phyloP scores from a whole-genome alignment of 2,113 vertebrate species.

The Zeus faber region DNA sequence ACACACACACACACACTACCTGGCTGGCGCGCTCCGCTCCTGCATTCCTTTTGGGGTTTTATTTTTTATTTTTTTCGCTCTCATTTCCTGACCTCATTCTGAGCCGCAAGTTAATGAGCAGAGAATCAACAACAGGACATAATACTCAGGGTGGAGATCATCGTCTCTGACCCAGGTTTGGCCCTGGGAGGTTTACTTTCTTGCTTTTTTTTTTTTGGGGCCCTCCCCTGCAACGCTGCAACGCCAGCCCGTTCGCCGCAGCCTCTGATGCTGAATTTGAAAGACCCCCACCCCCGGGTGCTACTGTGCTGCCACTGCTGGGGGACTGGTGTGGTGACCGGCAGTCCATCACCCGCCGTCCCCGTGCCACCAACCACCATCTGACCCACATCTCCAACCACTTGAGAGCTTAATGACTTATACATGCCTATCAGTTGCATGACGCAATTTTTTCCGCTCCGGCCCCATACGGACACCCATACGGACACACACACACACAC shows the following conservation, averaged over 20 bases:
- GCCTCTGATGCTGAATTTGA: too few species aligned
- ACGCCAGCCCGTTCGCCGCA: too few species aligned
- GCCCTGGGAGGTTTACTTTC: conserved; percentile 3
- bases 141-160: conserved; percentile 29
- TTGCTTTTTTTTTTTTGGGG: too few species aligned
- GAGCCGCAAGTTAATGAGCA: conserved; percentile 60
- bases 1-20: conserved; percentile 53
- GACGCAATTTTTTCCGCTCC: conserved; percentile 50
- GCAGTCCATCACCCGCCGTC: too few species aligned
- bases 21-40: conserved; percentile 45
- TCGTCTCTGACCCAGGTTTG: conserved; percentile 27
- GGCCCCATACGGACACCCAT: conserved; percentile 20
- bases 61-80: conserved; percentile 57
- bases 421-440: conserved; percentile 44
- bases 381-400: conserved; percentile 48
- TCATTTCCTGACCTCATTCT: conserved; percentile 65
- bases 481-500: conserved; percentile 4
- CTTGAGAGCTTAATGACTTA: conserved; percentile 45
- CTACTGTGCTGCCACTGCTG: too few species aligned
- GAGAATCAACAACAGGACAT: conserved; percentile 49
- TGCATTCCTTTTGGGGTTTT: conserved; percentile 60
- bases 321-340: too few species aligned
- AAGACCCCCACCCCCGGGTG: too few species aligned
- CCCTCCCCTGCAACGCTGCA: too few species aligned
- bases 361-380: conserved; percentile 29